Percentiles rank a stretch among this genome's conserved stretches.
Evolutionary conservation across 2,113 vertebrate species (phyloP).

Genomic region (Ginglymostoma cirratum): DNA sequence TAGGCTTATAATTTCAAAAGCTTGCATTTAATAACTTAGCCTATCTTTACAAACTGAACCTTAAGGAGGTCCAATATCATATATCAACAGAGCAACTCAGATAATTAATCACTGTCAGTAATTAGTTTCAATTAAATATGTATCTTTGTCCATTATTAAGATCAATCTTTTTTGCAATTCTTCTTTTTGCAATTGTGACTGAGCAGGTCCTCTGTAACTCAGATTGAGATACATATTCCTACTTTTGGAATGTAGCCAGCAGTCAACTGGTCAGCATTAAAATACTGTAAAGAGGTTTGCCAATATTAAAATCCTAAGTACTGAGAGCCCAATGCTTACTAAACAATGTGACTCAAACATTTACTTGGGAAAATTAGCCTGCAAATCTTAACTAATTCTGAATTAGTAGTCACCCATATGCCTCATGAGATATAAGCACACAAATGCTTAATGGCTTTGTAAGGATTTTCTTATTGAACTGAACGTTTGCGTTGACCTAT

Average conservation of each 20-base stretch:
- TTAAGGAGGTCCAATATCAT: not conserved
- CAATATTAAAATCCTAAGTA: not conserved
- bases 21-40: not conserved
- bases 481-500: not conserved
- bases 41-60: not conserved
- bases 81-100: not conserved
- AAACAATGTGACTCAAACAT: not conserved
- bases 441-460: not conserved
- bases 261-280: not conserved
- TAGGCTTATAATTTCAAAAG: not conserved
- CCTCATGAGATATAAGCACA: not conserved
- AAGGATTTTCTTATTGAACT: not conserved
- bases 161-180: not conserved
- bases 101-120: constrained; percentile 2
- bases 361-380: not conserved
- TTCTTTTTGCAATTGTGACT: not conserved
- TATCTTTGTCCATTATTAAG: not conserved
- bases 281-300: not conserved
- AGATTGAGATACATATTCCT: not conserved
- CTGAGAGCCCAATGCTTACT: not conserved
- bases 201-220: not conserved
- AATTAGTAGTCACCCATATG: not conserved
- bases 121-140: not conserved
- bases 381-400: not conserved
- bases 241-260: not conserved